A percentile compares a stretch with the other conserved stretches of the same genome.
Conservation (phyloP, 2,888 invertebrate species). For the Oxycera nigricornis region DNA sequence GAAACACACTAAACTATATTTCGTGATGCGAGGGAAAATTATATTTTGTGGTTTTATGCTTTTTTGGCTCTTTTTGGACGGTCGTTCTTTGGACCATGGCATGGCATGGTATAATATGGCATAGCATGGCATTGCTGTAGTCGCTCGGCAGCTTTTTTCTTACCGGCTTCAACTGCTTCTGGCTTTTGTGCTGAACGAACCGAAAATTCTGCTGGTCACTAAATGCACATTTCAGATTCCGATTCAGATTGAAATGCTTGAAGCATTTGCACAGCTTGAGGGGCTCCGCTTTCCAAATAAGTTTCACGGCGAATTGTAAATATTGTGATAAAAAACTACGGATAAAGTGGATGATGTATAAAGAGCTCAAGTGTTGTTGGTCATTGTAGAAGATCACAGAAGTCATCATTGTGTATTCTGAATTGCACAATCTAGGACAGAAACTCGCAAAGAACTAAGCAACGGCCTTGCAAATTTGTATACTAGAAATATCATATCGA, state of each 20-base stretch:
- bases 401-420: no score
- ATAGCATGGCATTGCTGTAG: constrained; percentile 15
- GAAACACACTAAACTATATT: constrained; percentile 42
- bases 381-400: no score
- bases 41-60: constrained; percentile 32
- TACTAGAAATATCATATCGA: no score
- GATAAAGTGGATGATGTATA: not conserved
- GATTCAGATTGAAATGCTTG: not conserved
- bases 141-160: constrained; percentile 8
- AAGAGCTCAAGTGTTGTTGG: not conserved
- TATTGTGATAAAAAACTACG: not conserved
- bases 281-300: not conserved
- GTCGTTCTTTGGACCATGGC: not conserved
- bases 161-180: not conserved
- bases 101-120: no score
- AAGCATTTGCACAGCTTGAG: not conserved
- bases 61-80: constrained; percentile 31
- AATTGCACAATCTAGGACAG: no score
- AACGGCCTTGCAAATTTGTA: no score
- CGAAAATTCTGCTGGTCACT: not conserved
- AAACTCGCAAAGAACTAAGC: no score
- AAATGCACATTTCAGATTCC: not conserved
- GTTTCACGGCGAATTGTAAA: not conserved
- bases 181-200: not conserved
- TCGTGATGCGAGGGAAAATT: constrained; percentile 34